Conservation (phyloP, 35 echinoderm and acorn worm genomes). For the Heliocidaris erythrogramma region DNA sequence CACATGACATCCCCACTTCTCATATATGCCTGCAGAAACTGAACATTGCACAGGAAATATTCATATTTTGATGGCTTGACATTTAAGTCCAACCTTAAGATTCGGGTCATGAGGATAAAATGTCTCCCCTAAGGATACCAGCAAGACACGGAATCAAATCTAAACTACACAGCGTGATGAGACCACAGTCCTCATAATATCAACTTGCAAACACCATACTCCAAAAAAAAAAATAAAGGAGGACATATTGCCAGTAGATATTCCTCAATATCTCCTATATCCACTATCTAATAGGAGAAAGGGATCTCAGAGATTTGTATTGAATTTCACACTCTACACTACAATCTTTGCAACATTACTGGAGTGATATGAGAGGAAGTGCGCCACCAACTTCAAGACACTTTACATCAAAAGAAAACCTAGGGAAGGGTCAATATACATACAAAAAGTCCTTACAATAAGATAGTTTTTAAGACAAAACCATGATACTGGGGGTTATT, state of each 20-base stretch:
- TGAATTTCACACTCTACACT: not conserved
- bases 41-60: not conserved
- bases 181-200: not conserved
- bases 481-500: too few relatives aligned
- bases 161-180: not conserved
- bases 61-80: constrained; percentile 10
- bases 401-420: too few relatives aligned
- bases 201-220: not conserved
- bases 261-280: not conserved
- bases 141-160: not conserved
- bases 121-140: not conserved
- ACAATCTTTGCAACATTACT: not conserved
- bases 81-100: not conserved
- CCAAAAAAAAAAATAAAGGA: not conserved
- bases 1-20: not conserved
- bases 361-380: not conserved
- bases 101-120: constrained; percentile 7
- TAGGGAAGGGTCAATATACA: too few relatives aligned
- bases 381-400: not conserved
- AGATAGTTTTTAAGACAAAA: too few relatives aligned
- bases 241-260: not conserved
- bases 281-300: not conserved
- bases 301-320: not conserved
- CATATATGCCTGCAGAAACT: not conserved
- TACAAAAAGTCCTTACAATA: too few relatives aligned